These are phyloP conservation scores for Germaria angustata DNA, from an alignment of 2,888 invertebrate species.

Conservation along the genomic window DNA sequence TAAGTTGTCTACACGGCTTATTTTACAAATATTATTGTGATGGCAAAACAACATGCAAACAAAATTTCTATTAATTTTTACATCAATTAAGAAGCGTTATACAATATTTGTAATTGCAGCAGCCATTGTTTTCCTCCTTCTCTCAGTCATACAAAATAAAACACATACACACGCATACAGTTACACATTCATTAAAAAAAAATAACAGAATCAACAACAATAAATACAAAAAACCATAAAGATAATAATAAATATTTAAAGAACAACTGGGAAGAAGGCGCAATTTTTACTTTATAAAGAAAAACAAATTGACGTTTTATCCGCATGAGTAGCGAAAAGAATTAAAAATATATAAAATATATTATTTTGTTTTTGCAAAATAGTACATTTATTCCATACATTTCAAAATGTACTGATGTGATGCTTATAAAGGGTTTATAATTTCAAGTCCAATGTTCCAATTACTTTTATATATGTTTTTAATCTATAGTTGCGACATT, in stretches of 20 bases:
- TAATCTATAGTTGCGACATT: constrained; percentile 3
- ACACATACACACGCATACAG: constrained; percentile 27
- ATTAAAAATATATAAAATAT: background rate
- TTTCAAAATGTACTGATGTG: constrained; percentile 36
- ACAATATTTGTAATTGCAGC: constrained; percentile 64
- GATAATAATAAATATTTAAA: constrained; percentile 67
- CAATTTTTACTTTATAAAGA: constrained; percentile 74
- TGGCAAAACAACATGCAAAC: constrained; percentile 65
- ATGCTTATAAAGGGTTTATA: constrained; percentile 23
- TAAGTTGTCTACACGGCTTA: constrained; percentile 79
- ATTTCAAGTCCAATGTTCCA: too few species aligned
- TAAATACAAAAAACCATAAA: constrained; percentile 64
- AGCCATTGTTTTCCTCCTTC: constrained; percentile 52
- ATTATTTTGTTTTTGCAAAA: background rate
- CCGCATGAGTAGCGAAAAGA: background rate
- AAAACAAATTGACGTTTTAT: constrained; percentile 17
- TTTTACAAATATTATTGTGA: constrained; percentile 22
- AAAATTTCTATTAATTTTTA: constrained; percentile 54
- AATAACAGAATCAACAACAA: constrained; percentile 22
- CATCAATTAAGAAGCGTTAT: constrained; percentile 58
- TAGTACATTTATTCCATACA: constrained; percentile 40
- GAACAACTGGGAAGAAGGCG: constrained; percentile 68
- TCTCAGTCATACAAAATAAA: constrained; percentile 28
- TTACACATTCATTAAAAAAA: constrained; percentile 50
- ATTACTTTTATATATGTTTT: background rate